These are phyloP conservation scores for Acanthurus leucopareius DNA, from an alignment of 2,797 vertebrate species.

Conservation along the genomic window DNA sequence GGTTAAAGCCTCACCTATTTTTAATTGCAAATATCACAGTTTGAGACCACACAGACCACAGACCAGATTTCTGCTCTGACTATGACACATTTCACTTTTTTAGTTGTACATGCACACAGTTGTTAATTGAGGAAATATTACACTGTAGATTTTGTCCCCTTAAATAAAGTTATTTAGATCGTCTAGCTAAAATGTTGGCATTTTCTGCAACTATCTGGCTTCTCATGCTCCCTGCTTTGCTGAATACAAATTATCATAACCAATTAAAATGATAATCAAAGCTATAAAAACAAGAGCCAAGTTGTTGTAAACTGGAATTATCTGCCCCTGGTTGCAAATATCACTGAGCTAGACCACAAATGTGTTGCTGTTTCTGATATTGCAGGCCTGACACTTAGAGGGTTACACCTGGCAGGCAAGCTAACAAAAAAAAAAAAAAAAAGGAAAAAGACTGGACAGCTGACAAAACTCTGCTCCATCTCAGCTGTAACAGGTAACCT, in stretches of 20 bases:
- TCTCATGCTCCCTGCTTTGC: background rate
- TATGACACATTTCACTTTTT: background rate
- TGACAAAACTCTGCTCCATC: constrained; percentile 46
- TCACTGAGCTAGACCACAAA: constrained; percentile 15
- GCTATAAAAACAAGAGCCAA: background rate
- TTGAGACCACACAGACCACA: too few species aligned
- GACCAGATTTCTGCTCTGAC: background rate
- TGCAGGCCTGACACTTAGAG: constrained; percentile 50
- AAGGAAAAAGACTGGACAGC: constrained; percentile 31
- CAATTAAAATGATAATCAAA: constrained; percentile 1
- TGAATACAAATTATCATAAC: background rate
- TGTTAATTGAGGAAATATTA: background rate
- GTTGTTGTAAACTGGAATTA: constrained; percentile 13
- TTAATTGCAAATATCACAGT: constrained; percentile 2
- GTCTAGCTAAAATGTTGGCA: background rate
- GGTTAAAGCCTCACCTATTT: background rate
- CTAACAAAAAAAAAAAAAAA: constrained; percentile 23
- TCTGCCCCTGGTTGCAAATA: constrained; percentile 23
- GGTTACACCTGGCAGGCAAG: constrained; percentile 41
- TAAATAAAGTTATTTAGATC: background rate
- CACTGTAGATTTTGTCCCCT: background rate
- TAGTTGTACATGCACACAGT: background rate
- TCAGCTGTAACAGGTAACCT: constrained; percentile 14
- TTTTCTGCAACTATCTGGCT: background rate
- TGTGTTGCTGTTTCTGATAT: constrained; percentile 43